Base-by-base conservation (phyloP, 2,797 vertebrate species). In the Pelodytes ibericus region DNA sequence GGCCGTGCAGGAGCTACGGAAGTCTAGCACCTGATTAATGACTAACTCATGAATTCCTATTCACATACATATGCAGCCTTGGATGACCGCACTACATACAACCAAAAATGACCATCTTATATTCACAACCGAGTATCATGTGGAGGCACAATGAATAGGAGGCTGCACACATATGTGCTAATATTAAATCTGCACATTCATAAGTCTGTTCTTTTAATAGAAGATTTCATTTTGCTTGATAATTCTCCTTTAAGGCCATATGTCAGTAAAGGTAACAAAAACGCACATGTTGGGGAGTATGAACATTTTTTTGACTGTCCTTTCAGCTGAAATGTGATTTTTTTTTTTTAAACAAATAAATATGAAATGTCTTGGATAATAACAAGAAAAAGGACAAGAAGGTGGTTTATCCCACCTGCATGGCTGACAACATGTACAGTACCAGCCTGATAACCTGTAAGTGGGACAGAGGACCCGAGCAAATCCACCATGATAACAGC, bases 331-430 rank as follows among this genome's bases (percentile, higher is more conserved):
- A 73, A 79, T 56, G 69, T 60, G 41, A 58, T 33, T 3, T 11
- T 18, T 16, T n/a, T 10, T 41, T 59, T 66, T 63, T 72, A 65
- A 49, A 72, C 68, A 72, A 79, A 79, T 79, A 79, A 79, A 79
- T 79, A 79, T 69, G 76, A 78, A 73, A 72, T 67, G 69, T 71
- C 36, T 58, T 60, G 53, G 26, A 66, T 59, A 24, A 69, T 18
- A 29, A 66, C 18, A 39, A 39, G 36, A 39, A 44, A 49, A 18
- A 57, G 18, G 49, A 67, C 60, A 5, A 39, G 15, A 44, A 44
- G 15, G 18, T 16, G 24, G 31, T 44, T 47, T 33, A 29, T 27
- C 20, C 22, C 24, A 47, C 18, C 24, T 16, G 2, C 24, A 26
- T 15, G 27, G 68, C 49, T 58, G 13, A 72, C 20, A 41, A 3